Base-by-base conservation (phyloP, 2,888 invertebrate species). In the Dynastes maya region DNA sequence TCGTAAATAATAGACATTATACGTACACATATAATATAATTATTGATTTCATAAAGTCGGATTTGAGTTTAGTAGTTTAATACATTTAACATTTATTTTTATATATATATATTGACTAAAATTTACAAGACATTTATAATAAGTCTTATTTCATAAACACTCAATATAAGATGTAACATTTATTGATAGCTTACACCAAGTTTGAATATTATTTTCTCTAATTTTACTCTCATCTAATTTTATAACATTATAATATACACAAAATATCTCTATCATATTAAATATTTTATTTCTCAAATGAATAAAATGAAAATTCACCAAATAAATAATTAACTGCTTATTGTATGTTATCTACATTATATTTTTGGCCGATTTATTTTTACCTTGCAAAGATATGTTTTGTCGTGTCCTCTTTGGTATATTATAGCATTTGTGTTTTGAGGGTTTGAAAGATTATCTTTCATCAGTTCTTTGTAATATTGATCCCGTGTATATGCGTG, bases 51-150 rank as follows among this genome's bases (percentile, higher is more conserved):
- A n/a, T 40, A 67, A 67, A 67, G 45, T 67, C 67, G 49, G 68
- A 68, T 45, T 68, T 49, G 13, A 2, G 9, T 67, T 68, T 68
- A 68, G 55, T 55, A 22, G 32, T 61, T 40, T n/a, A 45, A 29
- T 3, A 45, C 4, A 8, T 71, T 53, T 22, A 68, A 72, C 72
- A 61, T 27, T 72, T 72, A 61, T 22, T 64, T 71, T 71, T 16
- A 16, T 16, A 16, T 16, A 16, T 16, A 72, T 40, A 61, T 72
- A 72, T 72, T 72, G 72, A 72, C 72, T 72, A 72, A 9, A 61
- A 72, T 72, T 71, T 71, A 71, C 58, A 72, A 72, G 58, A 72
- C 72, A 61, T 72, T 58, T 45, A 45, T 45, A 58, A 16, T 55
- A n/a, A 55, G 32, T 32, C 32, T 55, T 55, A n/a, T 71, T n/a